phyloP scores from a whole-genome alignment of 2,888 invertebrate genomes.

The Tigriopus californicus region DNA sequence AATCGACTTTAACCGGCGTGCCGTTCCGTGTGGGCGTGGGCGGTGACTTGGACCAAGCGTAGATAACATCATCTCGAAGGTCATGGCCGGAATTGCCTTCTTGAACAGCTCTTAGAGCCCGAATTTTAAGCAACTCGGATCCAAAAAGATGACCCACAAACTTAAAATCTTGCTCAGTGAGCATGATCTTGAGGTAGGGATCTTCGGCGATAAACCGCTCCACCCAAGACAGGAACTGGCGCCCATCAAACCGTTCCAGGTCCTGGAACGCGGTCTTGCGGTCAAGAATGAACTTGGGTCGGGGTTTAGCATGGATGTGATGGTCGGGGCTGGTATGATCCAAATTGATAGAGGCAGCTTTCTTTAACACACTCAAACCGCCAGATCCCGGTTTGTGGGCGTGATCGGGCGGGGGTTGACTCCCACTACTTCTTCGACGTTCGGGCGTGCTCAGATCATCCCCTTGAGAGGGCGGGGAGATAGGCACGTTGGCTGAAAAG shows the following conservation, averaged over 20 bases:
- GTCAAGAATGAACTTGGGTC: background rate
- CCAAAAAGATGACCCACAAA: background rate
- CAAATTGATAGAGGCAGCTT: background rate
- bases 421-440: background rate
- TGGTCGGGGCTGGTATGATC: background rate
- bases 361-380: background rate
- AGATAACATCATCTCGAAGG: constrained; percentile 3
- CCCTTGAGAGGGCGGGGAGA: too few species aligned
- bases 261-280: background rate
- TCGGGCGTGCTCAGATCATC: background rate
- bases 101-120: background rate
- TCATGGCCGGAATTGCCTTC: background rate
- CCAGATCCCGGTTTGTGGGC: too few species aligned
- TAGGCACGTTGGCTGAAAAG: background rate
- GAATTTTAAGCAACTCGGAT: background rate
- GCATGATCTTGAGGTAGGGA: background rate
- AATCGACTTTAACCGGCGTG: background rate
- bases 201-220: background rate
- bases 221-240: background rate
- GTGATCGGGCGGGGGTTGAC: background rate
- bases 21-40: background rate
- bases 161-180: constrained; percentile 7
- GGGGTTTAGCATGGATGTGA: background rate
- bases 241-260: constrained; percentile 10
- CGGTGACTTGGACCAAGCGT: background rate